Evolutionary conservation across 2,113 vertebrate species (phyloP), one percentile per base, ranked within the genome.

Genomic region (Bambusicola thoracicus): DNA sequence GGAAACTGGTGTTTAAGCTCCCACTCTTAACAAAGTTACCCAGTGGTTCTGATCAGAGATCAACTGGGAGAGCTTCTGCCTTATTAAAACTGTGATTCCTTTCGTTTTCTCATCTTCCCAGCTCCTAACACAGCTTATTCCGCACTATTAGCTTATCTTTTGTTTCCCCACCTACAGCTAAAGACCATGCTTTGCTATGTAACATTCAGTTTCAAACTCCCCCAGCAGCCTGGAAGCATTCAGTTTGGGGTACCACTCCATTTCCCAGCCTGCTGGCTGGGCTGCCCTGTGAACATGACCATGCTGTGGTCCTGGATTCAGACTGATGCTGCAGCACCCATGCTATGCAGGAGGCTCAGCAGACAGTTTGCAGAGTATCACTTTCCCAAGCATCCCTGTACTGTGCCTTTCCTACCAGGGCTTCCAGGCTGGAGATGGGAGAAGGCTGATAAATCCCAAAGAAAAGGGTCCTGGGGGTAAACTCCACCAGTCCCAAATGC

Each of bases 11-110:
- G 87, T 80, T 66, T 68, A 90, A 90, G 75, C 82, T 92, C 87
- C 90, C 74, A 62, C 68, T 87, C 83, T 65, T 69, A 34, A 87
- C 51, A 46, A 65, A 87, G 90, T 66, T 38, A 65, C 87, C 87
- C 84, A 84, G 51, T 81, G 74, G 69, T 81, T 84, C 78, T 84
- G 78, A 61, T 70, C 40, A 32, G 68, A 84, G 74, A 66, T 8
- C 32, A 89, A 94, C 5, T 1, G 55, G 62, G 44, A 80, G 32
- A 90, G 58, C 40, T 81, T 61, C 51, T 84, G 69, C 41, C 58
- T 67, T 43, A 66, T 76, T 70, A 87, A 15, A 72, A 76, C 63
- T 67, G 63, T 51, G 76, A 81, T 80, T 36, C 51, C 53, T 76
- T 53, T 80, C 72, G 82, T 40, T 87, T 67, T 20, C 40, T 36